A percentile compares a stretch with the other conserved stretches of the same genome.
phyloP scores from a whole-genome alignment of 2,888 invertebrate species.

The Tipula lateralis region DNA sequence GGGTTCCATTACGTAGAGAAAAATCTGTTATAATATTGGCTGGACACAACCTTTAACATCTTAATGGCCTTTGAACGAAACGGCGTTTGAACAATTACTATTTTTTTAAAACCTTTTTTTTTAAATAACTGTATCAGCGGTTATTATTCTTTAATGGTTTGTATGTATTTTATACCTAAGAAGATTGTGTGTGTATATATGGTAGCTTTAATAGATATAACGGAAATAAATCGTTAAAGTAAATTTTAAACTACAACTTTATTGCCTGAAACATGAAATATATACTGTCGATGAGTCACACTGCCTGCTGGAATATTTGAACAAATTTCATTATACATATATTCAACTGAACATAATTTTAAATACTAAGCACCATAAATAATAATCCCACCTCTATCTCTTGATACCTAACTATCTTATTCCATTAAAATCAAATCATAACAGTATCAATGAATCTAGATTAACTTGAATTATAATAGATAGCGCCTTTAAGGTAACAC shows the following conservation, averaged over 20 bases:
- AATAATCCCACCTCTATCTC: neutral
- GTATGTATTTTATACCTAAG: no score
- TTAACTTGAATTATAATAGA: neutral
- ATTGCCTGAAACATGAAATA: neutral
- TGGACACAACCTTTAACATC: no score
- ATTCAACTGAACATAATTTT: neutral
- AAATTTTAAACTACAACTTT: neutral
- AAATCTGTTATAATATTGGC: no score
- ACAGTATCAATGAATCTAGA: constrained; percentile 4
- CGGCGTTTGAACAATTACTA: no score
- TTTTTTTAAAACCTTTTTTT: no score
- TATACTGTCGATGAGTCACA: neutral
- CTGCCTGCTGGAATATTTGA: neutral
- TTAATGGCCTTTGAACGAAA: no score
- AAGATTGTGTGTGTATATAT: no score
- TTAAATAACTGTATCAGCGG: no score
- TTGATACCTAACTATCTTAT: neutral
- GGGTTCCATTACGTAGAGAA: no score
- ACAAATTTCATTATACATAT: neutral
- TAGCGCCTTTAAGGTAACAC: neutral
- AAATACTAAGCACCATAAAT: neutral
- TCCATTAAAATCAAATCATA: neutral
- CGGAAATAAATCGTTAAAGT: neutral
- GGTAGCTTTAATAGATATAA: neutral
- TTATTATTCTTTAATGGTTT: no score